Conservation (phyloP, 2,113 vertebrate genomes). For the Pyrgilauda ruficollis region DNA sequence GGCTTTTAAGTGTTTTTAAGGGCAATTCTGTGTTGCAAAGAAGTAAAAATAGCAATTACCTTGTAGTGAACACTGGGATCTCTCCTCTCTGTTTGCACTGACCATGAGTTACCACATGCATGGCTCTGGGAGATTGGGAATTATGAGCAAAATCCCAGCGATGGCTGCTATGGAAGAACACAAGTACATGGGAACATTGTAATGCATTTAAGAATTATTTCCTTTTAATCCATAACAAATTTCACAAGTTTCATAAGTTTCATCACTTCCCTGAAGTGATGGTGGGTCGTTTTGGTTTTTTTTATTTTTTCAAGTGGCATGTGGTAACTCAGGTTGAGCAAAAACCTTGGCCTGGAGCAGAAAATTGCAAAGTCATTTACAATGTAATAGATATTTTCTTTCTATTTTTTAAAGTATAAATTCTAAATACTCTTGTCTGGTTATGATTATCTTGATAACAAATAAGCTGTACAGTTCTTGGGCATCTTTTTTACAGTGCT, state of each 20-base stretch:
- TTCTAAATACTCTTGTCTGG: neutral
- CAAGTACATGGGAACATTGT: neutral
- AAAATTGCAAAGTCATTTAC: neutral
- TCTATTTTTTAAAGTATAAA: neutral
- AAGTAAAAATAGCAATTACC: neutral
- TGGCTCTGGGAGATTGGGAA: neutral
- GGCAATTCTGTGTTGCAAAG: neutral
- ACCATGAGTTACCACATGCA: neutral
- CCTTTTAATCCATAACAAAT: neutral
- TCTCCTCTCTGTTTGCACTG: neutral
- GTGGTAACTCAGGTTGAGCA: neutral
- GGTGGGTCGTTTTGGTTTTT: accelerated
- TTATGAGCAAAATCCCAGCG: neutral
- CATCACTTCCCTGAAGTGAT: neutral
- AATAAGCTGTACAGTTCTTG: neutral
- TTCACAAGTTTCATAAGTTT: neutral
- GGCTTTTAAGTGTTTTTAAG: neutral
- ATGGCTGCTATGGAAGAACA: neutral
- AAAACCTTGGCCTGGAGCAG: neutral
- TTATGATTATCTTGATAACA: neutral
- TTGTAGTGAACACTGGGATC: neutral
- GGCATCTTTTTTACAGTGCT: accelerated
- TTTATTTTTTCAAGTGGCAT: neutral
- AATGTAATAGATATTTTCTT: neutral
- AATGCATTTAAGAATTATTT: neutral